A percentile compares a stretch with the other conserved stretches of the same genome.
These are phyloP conservation scores for Ctenicera cuprea DNA, from an alignment of 2,888 invertebrate genomes.

Conservation along the genomic window DNA sequence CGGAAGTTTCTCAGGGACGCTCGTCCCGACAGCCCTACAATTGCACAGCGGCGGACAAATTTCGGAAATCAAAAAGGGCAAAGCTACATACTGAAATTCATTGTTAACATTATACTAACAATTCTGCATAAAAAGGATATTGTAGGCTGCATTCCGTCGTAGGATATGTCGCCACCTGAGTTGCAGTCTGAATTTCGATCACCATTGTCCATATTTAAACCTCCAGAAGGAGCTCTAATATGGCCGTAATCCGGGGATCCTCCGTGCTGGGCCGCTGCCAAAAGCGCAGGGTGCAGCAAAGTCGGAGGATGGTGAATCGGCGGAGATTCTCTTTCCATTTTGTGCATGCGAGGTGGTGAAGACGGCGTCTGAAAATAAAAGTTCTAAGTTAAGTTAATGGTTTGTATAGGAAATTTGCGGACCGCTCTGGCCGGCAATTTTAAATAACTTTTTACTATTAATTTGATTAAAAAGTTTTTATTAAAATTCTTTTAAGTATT, in stretches of 20 bases:
- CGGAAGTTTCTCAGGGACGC: neutral
- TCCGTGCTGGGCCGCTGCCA: conserved; percentile 88
- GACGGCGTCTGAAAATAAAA: conserved; percentile 69
- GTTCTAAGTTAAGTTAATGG: neutral
- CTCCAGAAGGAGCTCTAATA: conserved; percentile 75
- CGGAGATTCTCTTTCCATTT: conserved; percentile 87
- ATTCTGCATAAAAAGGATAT: conserved; percentile 90
- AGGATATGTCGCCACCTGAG: conserved; percentile 91
- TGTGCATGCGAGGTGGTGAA: conserved; percentile 81
- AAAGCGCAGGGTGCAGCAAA: conserved; percentile 88
- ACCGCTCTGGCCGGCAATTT: too few species aligned
- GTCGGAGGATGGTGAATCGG: conserved; percentile 90
- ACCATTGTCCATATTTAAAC: conserved; percentile 84
- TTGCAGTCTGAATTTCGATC: conserved; percentile 94
- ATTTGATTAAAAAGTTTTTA: too few species aligned
- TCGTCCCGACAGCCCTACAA: neutral
- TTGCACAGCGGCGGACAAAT: neutral
- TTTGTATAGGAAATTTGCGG: too few species aligned
- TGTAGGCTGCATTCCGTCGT: conserved; percentile 95
- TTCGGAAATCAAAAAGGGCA: neutral
- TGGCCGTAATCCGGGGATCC: conserved; percentile 88
- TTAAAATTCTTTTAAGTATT: too few species aligned
- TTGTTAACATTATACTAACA: conserved; percentile 43
- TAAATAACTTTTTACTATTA: too few species aligned
- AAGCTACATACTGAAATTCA: neutral